phyloP scores from a whole-genome alignment of 2,888 invertebrate genomes.

The Hydrotaea cyrtoneurina region DNA sequence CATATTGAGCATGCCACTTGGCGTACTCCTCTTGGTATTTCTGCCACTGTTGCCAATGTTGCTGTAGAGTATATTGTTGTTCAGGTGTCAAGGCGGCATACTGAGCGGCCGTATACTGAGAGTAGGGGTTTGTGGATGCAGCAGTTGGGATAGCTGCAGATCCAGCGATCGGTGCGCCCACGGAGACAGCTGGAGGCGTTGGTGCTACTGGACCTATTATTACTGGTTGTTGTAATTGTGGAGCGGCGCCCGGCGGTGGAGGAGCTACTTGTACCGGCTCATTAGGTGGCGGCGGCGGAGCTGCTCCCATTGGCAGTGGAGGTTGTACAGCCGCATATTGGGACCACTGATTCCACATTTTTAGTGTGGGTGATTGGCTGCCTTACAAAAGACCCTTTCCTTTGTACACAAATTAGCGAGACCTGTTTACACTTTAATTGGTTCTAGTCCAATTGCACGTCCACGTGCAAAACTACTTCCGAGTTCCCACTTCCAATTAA shows the following conservation, averaged over 20 bases:
- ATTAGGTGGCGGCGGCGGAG: conserved; percentile 62
- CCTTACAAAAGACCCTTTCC: neutral
- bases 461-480: neutral
- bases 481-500: neutral
- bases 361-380: neutral
- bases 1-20: conserved; percentile 81
- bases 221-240: neutral
- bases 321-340: conserved; percentile 62
- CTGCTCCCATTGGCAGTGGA: conserved; percentile 73
- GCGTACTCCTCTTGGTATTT: conserved; percentile 80
- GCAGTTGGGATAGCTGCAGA: conserved; percentile 26
- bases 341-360: conserved; percentile 78
- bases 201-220: conserved; percentile 69
- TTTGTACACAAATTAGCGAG: neutral
- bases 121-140: conserved; percentile 69
- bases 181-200: too few relatives aligned
- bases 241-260: conserved; percentile 11
- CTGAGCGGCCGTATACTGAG: conserved; percentile 77
- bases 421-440: too few relatives aligned
- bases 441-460: neutral
- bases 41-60: conserved; percentile 81
- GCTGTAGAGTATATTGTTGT: conserved; percentile 79
- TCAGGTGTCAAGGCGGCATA: conserved; percentile 79
- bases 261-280: conserved; percentile 49
- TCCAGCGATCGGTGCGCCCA: conserved; percentile 9